Conservation (phyloP, 53 echinoderm and acorn worm species). For the Paelopatides confundens region DNA sequence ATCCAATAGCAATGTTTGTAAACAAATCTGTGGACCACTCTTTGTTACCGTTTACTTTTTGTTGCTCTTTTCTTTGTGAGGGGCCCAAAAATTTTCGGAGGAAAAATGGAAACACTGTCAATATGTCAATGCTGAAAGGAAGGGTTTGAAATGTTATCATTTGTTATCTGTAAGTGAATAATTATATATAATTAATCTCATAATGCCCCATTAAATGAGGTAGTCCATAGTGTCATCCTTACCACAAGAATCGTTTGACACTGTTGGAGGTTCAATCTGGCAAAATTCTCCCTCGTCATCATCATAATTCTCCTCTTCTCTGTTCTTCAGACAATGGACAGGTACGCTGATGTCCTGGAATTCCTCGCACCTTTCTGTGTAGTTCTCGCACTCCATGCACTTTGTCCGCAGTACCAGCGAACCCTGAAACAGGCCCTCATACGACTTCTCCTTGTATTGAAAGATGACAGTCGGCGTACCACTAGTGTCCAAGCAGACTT, state of each 20-base stretch:
- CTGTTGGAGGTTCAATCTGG: conserved; percentile 18
- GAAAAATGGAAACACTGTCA: too few species aligned
- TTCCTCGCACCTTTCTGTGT: conserved; percentile 88
- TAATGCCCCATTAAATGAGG: too few species aligned
- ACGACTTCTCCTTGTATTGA: conserved; percentile 1
- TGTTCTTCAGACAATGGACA: conserved; percentile 57
- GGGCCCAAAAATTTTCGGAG: too few species aligned
- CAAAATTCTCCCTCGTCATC: background rate
- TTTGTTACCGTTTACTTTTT: too few species aligned
- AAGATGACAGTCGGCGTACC: conserved; percentile 21
- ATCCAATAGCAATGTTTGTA: too few species aligned
- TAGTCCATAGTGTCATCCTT: background rate
- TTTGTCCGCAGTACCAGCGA: conserved; percentile 77
- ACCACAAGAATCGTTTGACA: conserved; percentile 42
- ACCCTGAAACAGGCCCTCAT: conserved; percentile 88
- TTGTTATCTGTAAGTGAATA: too few species aligned
- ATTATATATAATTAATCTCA: too few species aligned
- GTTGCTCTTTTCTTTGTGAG: too few species aligned
- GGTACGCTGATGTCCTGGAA: conserved; percentile 97
- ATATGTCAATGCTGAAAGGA: too few species aligned
- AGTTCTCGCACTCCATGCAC: conserved; percentile 91
- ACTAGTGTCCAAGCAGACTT: background rate
- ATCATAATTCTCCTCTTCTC: conserved; percentile 8
- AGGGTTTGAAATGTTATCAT: too few species aligned
- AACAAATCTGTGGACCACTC: too few species aligned